Evolutionary conservation across 2,888 invertebrate genomes (phyloP), one percentile per base, ranked within the genome.

Genomic region (Tetramorium bicarinatum): DNA sequence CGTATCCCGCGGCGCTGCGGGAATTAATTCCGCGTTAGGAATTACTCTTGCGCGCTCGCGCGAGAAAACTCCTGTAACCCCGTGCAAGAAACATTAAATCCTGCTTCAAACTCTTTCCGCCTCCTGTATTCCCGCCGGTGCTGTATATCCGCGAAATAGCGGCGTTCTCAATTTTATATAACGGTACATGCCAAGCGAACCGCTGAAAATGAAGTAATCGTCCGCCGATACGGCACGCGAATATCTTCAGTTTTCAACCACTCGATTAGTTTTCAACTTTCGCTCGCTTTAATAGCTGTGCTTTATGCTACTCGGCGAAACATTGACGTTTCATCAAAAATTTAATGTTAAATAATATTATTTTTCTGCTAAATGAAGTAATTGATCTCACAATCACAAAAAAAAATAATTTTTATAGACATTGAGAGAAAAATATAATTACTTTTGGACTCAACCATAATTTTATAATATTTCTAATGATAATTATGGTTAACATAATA

Each of bases 1-100:
- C 76, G 25, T 76, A 64, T 82, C 82, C 66, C 64, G 76, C 64
- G 54, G 82, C 56, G 54, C 44, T 54, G 54, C 75, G 21, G 76
- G 25, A 76, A 82, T 82, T 82, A 82, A 82, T 82, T 71, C 44
- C 47, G 75, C 75, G 75, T 76, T 76, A 56, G 47, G 59, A 80
- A 81, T 74, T 61, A 49, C 47, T 47, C 18, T 72, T 6, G 15
- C 44, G 47, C 47, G 38, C 54, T 41, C 59, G 15, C 25, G 13
- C 71, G 29, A 9, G 66, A 44, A 74, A 82, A 75, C 75, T 75
- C 21, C 29, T 49, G 52, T 72, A 82, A 69, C 52, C 21, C 18
- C 21, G 54, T 4, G 18, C 34, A 75, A 82, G 79, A 81, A 79
- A 79, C 59, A 71, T 71, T 71, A 71, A 80, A 71, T 80, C 47